Percentiles rank a stretch among this genome's conserved stretches.
phyloP scores from a whole-genome alignment of 2,797 vertebrate genomes.

The Anomalospiza imberbis region DNA sequence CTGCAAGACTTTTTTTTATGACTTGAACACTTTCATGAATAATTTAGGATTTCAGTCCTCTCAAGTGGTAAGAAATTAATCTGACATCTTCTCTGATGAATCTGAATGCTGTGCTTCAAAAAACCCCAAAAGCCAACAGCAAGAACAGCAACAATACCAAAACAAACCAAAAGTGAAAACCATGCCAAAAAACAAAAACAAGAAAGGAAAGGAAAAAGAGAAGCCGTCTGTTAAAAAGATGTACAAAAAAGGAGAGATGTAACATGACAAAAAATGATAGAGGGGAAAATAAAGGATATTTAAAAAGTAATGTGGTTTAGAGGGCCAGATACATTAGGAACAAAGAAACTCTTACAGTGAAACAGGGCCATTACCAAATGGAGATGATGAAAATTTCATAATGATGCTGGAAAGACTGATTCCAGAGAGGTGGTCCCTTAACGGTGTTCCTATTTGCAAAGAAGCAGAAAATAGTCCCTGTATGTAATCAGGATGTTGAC shows the following conservation, averaged over 20 bases:
- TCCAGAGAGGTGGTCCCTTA: background rate
- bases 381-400: background rate
- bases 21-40: background rate
- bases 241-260: background rate
- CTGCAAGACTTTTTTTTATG: background rate
- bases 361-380: background rate
- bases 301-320: background rate
- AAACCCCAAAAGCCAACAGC: background rate
- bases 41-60: background rate
- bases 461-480: background rate
- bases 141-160: background rate
- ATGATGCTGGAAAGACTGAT: background rate
- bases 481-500: background rate
- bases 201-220: background rate
- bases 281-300: background rate
- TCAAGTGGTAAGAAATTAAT: background rate
- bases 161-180: background rate
- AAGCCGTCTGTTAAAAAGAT: background rate
- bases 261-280: background rate
- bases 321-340: background rate
- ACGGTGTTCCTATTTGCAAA: background rate
- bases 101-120: background rate
- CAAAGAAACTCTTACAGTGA: background rate
- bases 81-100: background rate
- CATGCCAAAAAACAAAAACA: background rate